These are phyloP conservation scores for Acrossocheilus wenchowensis DNA, from an alignment of 2,797 vertebrate genomes.

Conservation along the genomic window DNA sequence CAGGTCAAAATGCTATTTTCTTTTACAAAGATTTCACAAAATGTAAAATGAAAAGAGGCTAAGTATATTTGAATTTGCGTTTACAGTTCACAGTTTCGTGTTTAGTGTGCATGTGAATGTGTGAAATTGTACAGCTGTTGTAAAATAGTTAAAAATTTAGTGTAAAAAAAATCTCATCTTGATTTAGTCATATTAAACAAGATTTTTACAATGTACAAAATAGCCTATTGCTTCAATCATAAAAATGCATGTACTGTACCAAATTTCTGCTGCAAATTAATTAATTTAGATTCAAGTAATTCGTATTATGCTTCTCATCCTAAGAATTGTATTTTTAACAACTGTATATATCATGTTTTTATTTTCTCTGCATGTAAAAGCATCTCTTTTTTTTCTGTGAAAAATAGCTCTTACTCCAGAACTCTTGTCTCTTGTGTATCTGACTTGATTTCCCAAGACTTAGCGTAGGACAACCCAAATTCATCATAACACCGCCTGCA, in stretches of 20 bases:
- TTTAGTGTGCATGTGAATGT: neutral
- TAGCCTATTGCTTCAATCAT: neutral
- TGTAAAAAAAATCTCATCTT: neutral
- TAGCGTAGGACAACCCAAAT: slow-evolving; percentile 66
- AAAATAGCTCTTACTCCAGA: slow-evolving; percentile 16
- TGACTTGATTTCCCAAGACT: slow-evolving; percentile 68
- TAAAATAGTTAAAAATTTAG: neutral
- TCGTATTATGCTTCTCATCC: neutral
- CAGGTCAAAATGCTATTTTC: slow-evolving; percentile 17
- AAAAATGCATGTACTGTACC: neutral
- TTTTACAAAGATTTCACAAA: neutral
- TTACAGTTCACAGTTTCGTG: neutral
- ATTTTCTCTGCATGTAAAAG: neutral
- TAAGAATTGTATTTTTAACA: neutral
- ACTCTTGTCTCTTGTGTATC: slow-evolving; percentile 43
- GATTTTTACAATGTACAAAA: neutral
- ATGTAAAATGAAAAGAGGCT: neutral
- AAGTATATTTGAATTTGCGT: neutral
- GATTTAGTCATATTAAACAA: neutral
- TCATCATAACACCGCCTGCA: slow-evolving; percentile 61
- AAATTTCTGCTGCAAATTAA: neutral
- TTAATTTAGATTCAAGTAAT: neutral
- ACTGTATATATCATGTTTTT: neutral
- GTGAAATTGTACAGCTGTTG: neutral
- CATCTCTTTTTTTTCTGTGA: neutral